phyloP scores from a whole-genome alignment of 2,888 invertebrate genomes.

The Sinodicranocentrus sp. region DNA sequence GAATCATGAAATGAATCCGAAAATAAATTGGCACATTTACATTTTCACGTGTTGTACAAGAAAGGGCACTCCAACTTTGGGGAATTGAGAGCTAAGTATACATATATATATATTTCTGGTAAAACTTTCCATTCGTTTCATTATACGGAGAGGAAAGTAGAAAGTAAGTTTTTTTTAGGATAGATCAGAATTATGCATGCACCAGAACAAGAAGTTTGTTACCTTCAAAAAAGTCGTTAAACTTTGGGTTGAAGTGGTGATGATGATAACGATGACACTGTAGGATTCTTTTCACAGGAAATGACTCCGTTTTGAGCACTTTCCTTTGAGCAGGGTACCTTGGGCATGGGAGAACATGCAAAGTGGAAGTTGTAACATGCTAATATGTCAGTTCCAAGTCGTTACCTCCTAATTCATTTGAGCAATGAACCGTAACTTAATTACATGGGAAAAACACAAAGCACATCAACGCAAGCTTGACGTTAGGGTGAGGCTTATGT shows the following conservation, averaged over 20 bases:
- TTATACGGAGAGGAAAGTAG: not conserved
- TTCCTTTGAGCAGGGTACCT: no score
- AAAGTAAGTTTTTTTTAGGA: no score
- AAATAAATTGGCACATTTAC: constrained; percentile 58
- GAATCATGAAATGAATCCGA: constrained; percentile 51
- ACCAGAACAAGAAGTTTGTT: constrained; percentile 3
- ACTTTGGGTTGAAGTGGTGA: not conserved
- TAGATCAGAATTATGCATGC: not conserved
- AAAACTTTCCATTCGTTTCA: not conserved
- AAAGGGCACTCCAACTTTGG: no score
- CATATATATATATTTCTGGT: constrained; percentile 7
- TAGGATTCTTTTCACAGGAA: constrained; percentile 31
- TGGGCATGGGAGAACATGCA: not conserved
- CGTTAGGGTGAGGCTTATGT: no score
- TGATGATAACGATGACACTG: constrained; percentile 40
- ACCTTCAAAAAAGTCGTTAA: constrained; percentile 31
- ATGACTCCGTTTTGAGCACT: not conserved
- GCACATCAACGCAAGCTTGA: no score
- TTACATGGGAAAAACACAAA: no score
- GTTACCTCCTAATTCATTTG: constrained; percentile 47
- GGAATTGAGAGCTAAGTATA: no score
- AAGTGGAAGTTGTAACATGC: not conserved
- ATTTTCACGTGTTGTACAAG: constrained; percentile 27
- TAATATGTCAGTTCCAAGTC: constrained; percentile 47
- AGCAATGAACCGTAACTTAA: constrained; percentile 49